Base-by-base conservation (phyloP, 2,888 invertebrate genomes). In the Beris morrisii region DNA sequence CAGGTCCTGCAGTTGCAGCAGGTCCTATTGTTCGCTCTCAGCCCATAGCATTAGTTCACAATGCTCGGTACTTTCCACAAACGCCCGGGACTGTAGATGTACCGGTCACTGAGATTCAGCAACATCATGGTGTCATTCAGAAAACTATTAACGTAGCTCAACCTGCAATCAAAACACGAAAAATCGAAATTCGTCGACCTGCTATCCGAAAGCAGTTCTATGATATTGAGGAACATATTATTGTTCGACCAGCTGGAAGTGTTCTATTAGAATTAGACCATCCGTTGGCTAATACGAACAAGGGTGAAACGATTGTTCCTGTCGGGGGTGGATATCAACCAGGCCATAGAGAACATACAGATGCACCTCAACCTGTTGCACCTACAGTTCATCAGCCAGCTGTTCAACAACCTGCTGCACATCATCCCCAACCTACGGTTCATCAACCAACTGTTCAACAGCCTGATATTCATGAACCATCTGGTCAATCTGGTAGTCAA, bases 151-250 rank as follows among this genome's bases (percentile, higher is more conserved):
- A 86, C 72, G 84, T 86, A 22, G 83, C 84, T 5, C 85, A 85
- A 71, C 85, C 85, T 0, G 85, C 84, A 4, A 78, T 80, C 15
- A 84, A 84, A 70, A 85, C 85, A 30, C 83, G 84, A 64, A 85
- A 83, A 69, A 83, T 82, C 72, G 84, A 85, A 74, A 82, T 86
- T 9, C 83, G 86, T 67, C 83, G 86, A 69, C 86, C 86, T 50
- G 86, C 85, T 44, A 84, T 86, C 68, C 84, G 86, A 71, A 86
- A 86, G 75, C 84, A 86, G 73, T 86, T 86, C 76, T 86, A 85
- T 75, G 86, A 86, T 72, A 85, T 86, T 70, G 86, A 86, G 73
- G 85, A 86, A 72, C 82, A 85, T 55, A 83, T 85, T 28, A 79
- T 86, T 15, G 82, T 86, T 52, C 83, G 86, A 31, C 86, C 86